Evolutionary conservation across 2,113 vertebrate species (phyloP), one percentile per base, ranked within the genome.

Genomic region (Neotoma lepida): DNA sequence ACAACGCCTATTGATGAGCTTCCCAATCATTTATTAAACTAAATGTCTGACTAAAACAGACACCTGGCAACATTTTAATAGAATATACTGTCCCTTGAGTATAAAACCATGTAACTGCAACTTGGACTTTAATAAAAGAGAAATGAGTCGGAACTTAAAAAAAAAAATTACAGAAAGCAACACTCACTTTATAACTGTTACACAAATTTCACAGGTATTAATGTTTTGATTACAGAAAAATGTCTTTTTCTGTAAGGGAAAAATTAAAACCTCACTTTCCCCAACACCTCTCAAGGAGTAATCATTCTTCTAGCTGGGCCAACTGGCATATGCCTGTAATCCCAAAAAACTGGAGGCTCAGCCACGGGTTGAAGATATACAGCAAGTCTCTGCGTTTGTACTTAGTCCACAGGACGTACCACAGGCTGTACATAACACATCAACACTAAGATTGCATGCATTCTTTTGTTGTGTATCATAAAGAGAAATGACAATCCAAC

Each of bases 401-500:
- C 30, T 6, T 80, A 73, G 35, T 28, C 12, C 10, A 54, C 74
- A 68, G 0, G 17, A 63, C 18, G 26, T 26, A 73, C 24, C 68
- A 77, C 41, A 90, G 35, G 61, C 39, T 84, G 56, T 30, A 12
- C 35, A 9, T 26, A 89, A 18, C 28, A 71, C 12, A 44, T 56
- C 20, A 88, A 80, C 9, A 56, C 44, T 84, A 89, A 78, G 33
- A 82, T 39, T 49, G 39, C 39, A 71, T 39, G 46, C 30, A 22
- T 33, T 76, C 44, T 5, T 17, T 24, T 91, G 54, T 58, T 49
- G 88, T 64, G 0, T 24, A 44, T 54, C 33, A 61, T 61, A 54
- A 89, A 82, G 51, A 66, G 78, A 64, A 82, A 86, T 33, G 54
- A 30, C 28, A 91, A 70, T 51, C 68, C 56, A 94, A 82, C 61